Percentiles rank a stretch among this genome's conserved stretches.
These are phyloP conservation scores for Alauda arvensis DNA, from an alignment of 2,797 vertebrate genomes.

Conservation along the genomic window DNA sequence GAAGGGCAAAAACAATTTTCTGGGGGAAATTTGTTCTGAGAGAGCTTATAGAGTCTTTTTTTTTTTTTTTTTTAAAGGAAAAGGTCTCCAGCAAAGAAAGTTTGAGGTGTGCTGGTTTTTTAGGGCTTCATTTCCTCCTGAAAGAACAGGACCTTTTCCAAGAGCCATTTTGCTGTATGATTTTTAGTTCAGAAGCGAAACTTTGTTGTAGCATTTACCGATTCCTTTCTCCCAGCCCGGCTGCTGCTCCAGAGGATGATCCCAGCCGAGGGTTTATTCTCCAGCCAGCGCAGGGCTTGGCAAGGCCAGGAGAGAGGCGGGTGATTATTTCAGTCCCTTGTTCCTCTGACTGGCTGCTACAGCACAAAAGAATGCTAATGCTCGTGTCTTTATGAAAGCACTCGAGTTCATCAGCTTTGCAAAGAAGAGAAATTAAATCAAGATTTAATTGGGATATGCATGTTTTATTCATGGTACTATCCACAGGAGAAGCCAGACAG, in stretches of 20 bases:
- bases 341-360: constrained; percentile 73
- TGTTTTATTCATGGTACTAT: constrained; percentile 85
- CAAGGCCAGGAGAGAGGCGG: constrained; percentile 53
- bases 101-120: neutral
- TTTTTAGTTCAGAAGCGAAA: neutral
- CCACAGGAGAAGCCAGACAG: constrained; percentile 79
- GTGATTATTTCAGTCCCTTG: constrained; percentile 74
- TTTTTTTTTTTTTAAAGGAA: neutral
- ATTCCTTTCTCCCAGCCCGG: neutral
- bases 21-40: neutral
- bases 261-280: neutral
- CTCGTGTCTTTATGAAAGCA: constrained; percentile 80
- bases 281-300: constrained; percentile 12
- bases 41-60: neutral
- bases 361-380: constrained; percentile 86
- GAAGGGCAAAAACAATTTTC: constrained; percentile 50
- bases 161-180: accelerated
- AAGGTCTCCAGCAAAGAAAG: constrained; percentile 11
- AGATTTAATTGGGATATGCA: constrained; percentile 86
- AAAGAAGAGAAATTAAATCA: constrained; percentile 85
- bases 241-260: neutral
- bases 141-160: neutral
- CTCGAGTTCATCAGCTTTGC: constrained; percentile 87
- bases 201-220: neutral
- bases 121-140: neutral